Conservation (phyloP, 2,797 vertebrate species). For the Pipistrellus nathusii region DNA sequence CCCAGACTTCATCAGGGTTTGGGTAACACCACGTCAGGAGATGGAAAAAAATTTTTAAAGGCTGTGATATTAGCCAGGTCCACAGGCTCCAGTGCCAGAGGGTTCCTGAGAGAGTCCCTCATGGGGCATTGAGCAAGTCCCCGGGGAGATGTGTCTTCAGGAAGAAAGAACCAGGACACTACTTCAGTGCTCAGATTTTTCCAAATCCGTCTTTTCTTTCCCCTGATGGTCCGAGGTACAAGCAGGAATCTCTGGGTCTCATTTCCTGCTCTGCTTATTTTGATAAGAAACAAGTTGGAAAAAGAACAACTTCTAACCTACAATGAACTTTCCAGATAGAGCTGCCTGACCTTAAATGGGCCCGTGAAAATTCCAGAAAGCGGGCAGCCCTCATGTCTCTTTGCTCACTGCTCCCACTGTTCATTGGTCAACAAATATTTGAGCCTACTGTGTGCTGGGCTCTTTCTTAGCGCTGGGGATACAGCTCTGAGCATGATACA, state of each 20-base stretch:
- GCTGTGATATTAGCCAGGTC: neutral
- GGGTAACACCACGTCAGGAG: constrained; percentile 17
- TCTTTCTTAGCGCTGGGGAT: neutral
- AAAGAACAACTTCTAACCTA: constrained; percentile 50
- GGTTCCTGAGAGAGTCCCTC: neutral
- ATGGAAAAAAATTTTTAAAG: neutral
- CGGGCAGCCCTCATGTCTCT: neutral
- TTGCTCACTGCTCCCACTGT: neutral
- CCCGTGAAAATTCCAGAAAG: neutral
- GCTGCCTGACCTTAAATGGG: neutral
- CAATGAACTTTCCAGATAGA: constrained; percentile 40
- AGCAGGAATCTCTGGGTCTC: constrained; percentile 61
- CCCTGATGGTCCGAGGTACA: constrained; percentile 48
- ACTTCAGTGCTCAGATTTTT: neutral
- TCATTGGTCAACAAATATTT: neutral
- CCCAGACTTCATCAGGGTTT: neutral
- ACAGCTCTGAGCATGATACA: neutral
- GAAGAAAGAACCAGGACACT: neutral
- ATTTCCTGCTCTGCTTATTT: constrained; percentile 67
- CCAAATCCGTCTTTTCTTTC: constrained; percentile 55
- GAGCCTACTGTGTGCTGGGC: neutral
- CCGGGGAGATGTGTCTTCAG: neutral
- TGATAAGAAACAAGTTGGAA: constrained; percentile 69
- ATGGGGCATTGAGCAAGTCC: neutral
- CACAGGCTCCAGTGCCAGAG: neutral